These are phyloP conservation scores for Catamblyrhynchus diadema DNA, from an alignment of 2,797 vertebrate species.

Conservation along the genomic window DNA sequence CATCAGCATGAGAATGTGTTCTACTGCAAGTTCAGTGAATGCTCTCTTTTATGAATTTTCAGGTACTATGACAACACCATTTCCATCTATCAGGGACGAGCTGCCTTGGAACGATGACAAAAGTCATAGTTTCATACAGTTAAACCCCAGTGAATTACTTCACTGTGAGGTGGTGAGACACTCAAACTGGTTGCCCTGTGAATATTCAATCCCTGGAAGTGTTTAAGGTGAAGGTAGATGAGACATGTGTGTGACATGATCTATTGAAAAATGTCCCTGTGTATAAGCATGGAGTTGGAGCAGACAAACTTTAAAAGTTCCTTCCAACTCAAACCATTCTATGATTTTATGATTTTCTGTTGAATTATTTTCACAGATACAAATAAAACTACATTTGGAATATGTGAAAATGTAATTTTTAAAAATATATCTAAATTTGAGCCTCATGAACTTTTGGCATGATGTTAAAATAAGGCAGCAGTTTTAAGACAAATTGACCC, in stretches of 20 bases:
- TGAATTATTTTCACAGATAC: neutral
- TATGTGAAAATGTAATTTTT: accelerated
- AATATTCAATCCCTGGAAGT: neutral
- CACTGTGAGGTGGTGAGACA: neutral
- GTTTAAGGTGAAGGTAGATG: accelerated
- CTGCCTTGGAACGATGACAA: neutral
- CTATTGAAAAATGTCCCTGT: neutral
- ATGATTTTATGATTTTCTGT: neutral
- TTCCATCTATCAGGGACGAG: neutral
- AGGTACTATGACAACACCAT: neutral
- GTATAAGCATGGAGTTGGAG: neutral
- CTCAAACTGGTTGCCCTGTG: neutral
- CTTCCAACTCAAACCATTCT: neutral
- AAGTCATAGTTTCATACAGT: neutral
- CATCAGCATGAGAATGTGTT: neutral
- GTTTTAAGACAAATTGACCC: neutral
- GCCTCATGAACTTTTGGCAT: neutral
- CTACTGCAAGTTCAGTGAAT: neutral
- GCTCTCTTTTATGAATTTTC: neutral
- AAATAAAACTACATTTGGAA: neutral
- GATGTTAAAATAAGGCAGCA: neutral
- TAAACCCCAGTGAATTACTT: neutral
- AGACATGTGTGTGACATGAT: neutral
- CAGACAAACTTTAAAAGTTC: neutral
- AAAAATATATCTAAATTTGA: neutral